A percentile compares a stretch with the other conserved stretches of the same genome.
These are phyloP conservation scores for Adelognathus sp. DNA, from an alignment of 2,888 invertebrate genomes.

Conservation along the genomic window DNA sequence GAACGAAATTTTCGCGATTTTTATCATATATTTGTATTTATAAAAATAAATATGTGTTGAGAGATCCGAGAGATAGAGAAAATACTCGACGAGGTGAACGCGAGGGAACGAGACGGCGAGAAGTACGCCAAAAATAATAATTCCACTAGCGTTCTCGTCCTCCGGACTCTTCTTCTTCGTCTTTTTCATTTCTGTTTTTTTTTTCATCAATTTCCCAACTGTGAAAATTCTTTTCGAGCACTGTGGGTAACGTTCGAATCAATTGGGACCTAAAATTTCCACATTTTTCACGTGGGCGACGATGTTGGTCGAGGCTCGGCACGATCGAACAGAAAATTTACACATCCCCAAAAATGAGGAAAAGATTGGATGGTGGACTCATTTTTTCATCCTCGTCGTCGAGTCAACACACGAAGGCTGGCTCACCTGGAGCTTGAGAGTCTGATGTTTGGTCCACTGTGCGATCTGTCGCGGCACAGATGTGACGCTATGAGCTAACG, in stretches of 20 bases:
- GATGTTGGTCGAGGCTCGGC: no score
- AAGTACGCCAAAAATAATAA: slow-evolving; percentile 57
- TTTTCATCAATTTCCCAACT: no score
- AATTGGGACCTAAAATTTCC: no score
- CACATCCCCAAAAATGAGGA: no score
- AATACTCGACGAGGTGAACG: slow-evolving; percentile 43
- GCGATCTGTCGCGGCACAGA: slow-evolving; percentile 70
- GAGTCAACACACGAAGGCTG: no score
- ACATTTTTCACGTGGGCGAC: no score
- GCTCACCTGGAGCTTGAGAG: slow-evolving; percentile 77
- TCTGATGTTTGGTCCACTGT: slow-evolving; percentile 79
- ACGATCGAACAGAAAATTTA: no score
- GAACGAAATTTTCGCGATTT: slow-evolving; percentile 18
- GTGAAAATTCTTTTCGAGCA: neutral
- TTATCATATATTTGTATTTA: slow-evolving; percentile 11
- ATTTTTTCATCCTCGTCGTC: neutral
- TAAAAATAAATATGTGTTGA: neutral
- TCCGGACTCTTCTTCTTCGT: slow-evolving; percentile 22
- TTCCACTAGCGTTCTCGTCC: slow-evolving; percentile 52
- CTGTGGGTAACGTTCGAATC: no score
- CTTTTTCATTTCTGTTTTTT: no score
- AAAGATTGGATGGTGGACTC: neutral
- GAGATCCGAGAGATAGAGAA: slow-evolving; percentile 3
- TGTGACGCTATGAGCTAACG: slow-evolving; percentile 60
- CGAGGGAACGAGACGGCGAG: slow-evolving; percentile 44